Evolutionary conservation across 2,888 invertebrate genomes (phyloP).

Genomic region (Leptura quadrifasciata): DNA sequence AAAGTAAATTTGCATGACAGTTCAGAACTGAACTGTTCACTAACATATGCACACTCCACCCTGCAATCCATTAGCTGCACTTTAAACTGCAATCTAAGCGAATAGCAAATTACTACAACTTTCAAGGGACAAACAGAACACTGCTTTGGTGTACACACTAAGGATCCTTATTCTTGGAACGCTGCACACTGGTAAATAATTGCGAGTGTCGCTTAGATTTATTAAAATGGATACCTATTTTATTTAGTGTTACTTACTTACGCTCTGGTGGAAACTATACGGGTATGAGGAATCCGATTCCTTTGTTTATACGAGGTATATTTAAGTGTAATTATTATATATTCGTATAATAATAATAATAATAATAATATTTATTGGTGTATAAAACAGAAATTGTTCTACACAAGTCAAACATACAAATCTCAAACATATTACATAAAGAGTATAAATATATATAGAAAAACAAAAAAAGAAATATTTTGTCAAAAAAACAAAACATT

Average conservation of each 20-base stretch:
- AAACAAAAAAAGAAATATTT: too few species aligned
- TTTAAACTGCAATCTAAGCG: constrained; percentile 64
- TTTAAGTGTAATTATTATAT: too few species aligned
- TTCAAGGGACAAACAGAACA: constrained; percentile 54
- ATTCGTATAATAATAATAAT: too few species aligned
- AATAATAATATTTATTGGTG: too few species aligned
- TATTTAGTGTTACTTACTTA: neutral
- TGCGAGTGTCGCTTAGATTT: constrained; percentile 35
- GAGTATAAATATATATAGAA: too few species aligned
- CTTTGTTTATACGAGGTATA: neutral
- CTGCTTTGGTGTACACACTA: constrained; percentile 36
- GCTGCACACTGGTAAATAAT: constrained; percentile 47
- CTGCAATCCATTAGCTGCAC: constrained; percentile 64
- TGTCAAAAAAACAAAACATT: too few species aligned
- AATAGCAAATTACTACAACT: constrained; percentile 61
- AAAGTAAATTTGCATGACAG: constrained; percentile 56
- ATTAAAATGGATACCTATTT: constrained; percentile 37
- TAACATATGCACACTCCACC: constrained; percentile 38
- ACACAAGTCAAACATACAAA: too few species aligned
- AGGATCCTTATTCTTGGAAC: constrained; percentile 48
- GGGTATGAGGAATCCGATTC: neutral
- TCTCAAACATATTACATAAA: too few species aligned
- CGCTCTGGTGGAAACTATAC: neutral
- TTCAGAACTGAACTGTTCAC: constrained; percentile 44
- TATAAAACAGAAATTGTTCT: too few species aligned